Evolutionary conservation across 2,797 vertebrate genomes (phyloP), one percentile per base, ranked within the genome.

Genomic region (Glyptemys insculpta): DNA sequence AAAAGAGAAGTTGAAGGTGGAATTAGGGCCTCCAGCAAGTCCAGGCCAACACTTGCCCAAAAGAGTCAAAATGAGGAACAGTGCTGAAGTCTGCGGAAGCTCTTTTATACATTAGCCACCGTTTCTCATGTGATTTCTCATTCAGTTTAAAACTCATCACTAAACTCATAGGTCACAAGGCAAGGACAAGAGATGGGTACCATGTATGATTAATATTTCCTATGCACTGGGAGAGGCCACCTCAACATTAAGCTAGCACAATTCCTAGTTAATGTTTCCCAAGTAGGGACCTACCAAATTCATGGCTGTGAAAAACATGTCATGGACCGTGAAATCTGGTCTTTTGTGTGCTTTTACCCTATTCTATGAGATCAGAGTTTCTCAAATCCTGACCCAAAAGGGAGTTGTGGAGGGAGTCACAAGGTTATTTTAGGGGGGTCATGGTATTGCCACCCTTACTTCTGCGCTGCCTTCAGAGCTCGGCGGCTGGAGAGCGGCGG

Each of bases 101-200:
- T 88, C 57, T 65, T 90, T 2, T 92, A 57, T 21, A 78, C 41
- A 89, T 81, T 41, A 34, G 1, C 93, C 85, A 50, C 84, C 56
- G 86, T 53, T 92, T 14, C 18, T 21, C 44, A 47, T 29, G 15
- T 16, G 25, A 76, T 10, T 88, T 12, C 57, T 90, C 41, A 89
- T 44, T 85, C 85, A 65, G 37, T 80, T 54, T 50, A 47, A 93
- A 94, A 49, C 27, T 96, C 41, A 31, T 78, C 83, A 92, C 41
- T 49, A 87, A 5, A 57, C 2, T 86, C 16, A 25, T 79, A 92
- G 4, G 74, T 4, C 23, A 47, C 2, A 82, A 87, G 8, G 50
- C 12, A 68, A 49, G 74, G 37, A 72, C 19, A 76, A 37, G 29
- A 88, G 78, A 91, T 1, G 1, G n/a, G 27, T 49, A 88, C 91